Evolutionary conservation across 2,888 invertebrate species (phyloP), one percentile per base, ranked within the genome.

Genomic region (Malthinus seriepunctatus): DNA sequence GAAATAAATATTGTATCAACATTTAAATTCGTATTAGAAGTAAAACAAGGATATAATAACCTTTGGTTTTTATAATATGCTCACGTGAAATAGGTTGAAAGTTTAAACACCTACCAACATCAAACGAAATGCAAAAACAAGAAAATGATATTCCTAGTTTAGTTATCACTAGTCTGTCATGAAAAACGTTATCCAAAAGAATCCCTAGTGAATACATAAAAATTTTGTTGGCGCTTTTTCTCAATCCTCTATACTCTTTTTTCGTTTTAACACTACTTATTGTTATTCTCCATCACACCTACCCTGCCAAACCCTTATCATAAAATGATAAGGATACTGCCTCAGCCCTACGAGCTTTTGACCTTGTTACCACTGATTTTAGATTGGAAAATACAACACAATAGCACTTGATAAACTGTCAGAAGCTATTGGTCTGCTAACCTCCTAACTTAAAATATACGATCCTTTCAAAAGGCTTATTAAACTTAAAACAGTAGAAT

Each of bases 291-390:
- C 55, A 54, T 51, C 53, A 61, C 58, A 62, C 59, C 60, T 58
- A 54, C 56, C 52, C 53, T 60, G 63, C 59, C 63, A 60, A 56
- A 63, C 63, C 63, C 63, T 59, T 63, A 63, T 63, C 63, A 63
- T 56, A 15, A 45, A 15, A 47, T 53, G 63, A 63, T 63, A 63
- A 63, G 56, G 56, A 60, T 60, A 51, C 51, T 48, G 52, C 56
- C 63, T 54, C 32, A 53, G 56, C 52, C 59, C 52, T 56, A 47
- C 49, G 47, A 56, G 47, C 51, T 55, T 53, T 52, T 63, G 59
- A 58, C 53, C 60, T 60, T 54, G 59, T 63, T 63, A 56, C 55
- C 49, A 50, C 62, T 59, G 58, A 58, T 62, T 62, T 59, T 51
- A 59, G 54, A 59, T 59, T 55, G 54, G 38, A 59, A 54, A 54